Base-by-base conservation (phyloP, 2,797 vertebrate species). In the Monodelphis domestica region DNA sequence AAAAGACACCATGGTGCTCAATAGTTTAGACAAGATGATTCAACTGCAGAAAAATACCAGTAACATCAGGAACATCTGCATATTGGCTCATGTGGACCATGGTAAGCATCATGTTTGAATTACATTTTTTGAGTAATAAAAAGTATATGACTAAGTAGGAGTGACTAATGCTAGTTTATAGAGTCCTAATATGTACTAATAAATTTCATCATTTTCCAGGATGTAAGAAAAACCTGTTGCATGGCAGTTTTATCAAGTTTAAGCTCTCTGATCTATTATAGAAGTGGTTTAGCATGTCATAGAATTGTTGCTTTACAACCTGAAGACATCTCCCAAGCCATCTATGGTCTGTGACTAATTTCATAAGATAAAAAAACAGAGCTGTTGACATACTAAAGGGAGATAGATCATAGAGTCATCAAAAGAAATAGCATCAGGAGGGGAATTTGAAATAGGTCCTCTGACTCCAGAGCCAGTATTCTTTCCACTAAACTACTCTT, bases 21-120 rank as follows among this genome's bases (percentile, higher is more conserved):
- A 97, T 0, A 98, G 97, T 88, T 97, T 99, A 96, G 99, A 98
- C 0, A 99, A 98, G 98, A 99, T 99, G 91, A 97, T 97, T 52
- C 97, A 97, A 0, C 99, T 99, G 2, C 99, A 99, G 98, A 99
- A 97, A 93, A 99, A 98, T 91, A 98, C 99, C 0, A 98, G 98
- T 0, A 99, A 99, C 96, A 99, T 99, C 97, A 98, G 99, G 89
- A 99, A 99, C 92, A 98, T 99, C 91, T 99, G 99, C 78, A 99
- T 99, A 6, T 95, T 99, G 94, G 99, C 99, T 24, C 99, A 99
- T 3, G 99, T 99, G 53, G 99, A 99, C 96, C 99, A 99, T 1
- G 99, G 99, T 99, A 95, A 98, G 99, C 50, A 5, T 30, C 28
- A 70, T 93, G 56, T 50, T 17, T 14, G 54, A 38, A 38, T 9